Evolutionary conservation across 2,888 invertebrate species (phyloP).

Genomic region (Azorinus chamasolen): DNA sequence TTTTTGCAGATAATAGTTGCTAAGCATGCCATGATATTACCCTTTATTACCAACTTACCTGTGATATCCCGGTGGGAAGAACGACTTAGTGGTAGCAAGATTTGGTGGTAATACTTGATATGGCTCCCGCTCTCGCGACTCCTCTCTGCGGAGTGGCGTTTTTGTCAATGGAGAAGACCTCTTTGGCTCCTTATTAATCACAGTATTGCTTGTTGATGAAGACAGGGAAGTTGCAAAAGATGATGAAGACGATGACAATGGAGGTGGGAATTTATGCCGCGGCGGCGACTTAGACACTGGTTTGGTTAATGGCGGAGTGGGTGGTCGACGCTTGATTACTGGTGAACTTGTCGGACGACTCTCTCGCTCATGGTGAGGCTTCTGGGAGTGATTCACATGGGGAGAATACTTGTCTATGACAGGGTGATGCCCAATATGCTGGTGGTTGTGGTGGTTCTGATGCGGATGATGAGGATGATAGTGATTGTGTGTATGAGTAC

Average conservation of each 20-base stretch:
- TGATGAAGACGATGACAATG: conserved; percentile 16
- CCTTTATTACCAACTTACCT: conserved; percentile 32
- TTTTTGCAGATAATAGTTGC: no score
- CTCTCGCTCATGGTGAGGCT: conserved; percentile 2
- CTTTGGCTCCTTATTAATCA: conserved; percentile 53
- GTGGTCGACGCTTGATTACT: conserved; percentile 42
- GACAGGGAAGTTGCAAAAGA: conserved; percentile 14
- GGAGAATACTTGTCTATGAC: conserved; percentile 16
- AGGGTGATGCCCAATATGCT: no score
- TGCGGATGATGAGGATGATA: conserved; percentile 18
- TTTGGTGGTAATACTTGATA: conserved; percentile 64
- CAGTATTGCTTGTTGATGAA: conserved; percentile 32
- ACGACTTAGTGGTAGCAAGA: conserved; percentile 67
- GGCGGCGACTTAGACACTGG: conserved; percentile 29
- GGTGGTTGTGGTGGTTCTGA: background rate
- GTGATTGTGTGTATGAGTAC: conserved; percentile 13
- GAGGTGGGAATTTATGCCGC: conserved; percentile 29
- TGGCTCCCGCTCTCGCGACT: conserved; percentile 44
- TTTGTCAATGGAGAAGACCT: conserved; percentile 46
- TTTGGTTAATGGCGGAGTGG: conserved; percentile 43
- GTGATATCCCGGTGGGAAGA: conserved; percentile 48
- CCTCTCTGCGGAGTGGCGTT: conserved; percentile 45
- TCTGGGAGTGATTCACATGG: background rate
- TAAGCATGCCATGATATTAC: no score
- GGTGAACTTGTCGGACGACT: background rate